Base-by-base conservation (phyloP, 2,888 invertebrate species). In the Aricia artaxerxes region DNA sequence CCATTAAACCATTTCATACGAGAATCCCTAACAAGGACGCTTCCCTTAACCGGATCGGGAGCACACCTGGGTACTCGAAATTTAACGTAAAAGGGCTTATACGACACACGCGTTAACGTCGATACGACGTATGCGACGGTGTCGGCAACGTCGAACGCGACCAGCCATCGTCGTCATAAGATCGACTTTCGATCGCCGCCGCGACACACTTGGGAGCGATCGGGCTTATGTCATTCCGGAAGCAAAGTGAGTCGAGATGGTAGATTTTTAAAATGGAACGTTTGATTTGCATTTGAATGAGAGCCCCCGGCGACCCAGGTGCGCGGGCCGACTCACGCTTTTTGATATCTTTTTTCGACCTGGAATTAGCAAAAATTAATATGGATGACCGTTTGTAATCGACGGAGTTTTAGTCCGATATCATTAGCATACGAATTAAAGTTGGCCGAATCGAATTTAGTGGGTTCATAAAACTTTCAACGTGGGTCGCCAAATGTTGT, bases 281-380 rank as follows among this genome's bases (percentile, higher is more conserved):
- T 93, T 94, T 94, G 94, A 94, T 95, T 95, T 95, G 94, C 94
- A 94, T 94, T 94, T 95, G 94, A 94, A 95, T 94, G 90, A 91
- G 92, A 90, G 93, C 93, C 93, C 93, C 92, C 86, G 91, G 93
- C 93, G 92, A 91, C 93, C 94, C 94, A 94, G 94, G 94, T 94
- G 94, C 92, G 84, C 84, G 85, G 93, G 90, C 90, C 85, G 81
- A 85, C 87, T 85, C 87, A 92, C 91, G 90, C 87, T 90, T 91
- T 91, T 87, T 85, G 83, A 85, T 83, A 85, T 49, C 78, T 79
- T 83, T 83, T 83, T 85, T 85, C 84, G 81, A 82, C 82, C 79
- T 80, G 81, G 81, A 84, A 83, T 83, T 84, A 82, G 83, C 83
- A 81, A 83, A 85, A 85, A 85, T 85, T 85, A 92, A 91, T 90